Conservation (phyloP, 2,113 vertebrate species). For the Centropus bengalensis region DNA sequence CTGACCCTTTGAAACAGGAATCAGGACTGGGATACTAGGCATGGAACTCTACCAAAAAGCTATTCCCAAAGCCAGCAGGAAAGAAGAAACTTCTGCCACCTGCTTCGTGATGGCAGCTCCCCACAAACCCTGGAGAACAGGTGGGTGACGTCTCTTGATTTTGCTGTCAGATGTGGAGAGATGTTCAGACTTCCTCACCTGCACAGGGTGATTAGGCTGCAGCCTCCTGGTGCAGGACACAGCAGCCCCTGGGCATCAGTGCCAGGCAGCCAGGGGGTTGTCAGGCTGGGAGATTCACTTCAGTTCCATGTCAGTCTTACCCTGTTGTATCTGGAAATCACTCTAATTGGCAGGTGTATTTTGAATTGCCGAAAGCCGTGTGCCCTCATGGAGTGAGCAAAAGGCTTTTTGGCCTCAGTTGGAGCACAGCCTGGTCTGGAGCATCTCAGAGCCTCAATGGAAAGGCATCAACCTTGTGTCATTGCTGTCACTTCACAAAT, state of each 20-base stretch:
- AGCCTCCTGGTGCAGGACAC: accelerated
- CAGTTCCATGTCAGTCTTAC: background rate
- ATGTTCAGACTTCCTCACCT: background rate
- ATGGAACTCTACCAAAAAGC: accelerated
- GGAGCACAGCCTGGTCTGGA: background rate
- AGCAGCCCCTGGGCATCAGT: background rate
- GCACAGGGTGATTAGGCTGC: background rate
- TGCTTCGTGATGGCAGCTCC: accelerated
- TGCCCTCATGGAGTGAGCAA: background rate
- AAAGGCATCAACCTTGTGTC: background rate
- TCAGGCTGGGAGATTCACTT: background rate
- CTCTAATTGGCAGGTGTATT: background rate
- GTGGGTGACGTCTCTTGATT: background rate
- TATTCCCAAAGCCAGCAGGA: background rate
- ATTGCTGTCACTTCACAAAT: background rate
- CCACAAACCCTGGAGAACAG: background rate
- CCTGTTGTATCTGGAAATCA: background rate
- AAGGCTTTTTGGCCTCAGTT: background rate
- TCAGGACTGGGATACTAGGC: background rate
- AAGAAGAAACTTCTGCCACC: background rate
- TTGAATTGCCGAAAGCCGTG: background rate
- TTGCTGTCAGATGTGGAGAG: background rate
- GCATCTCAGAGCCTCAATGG: background rate
- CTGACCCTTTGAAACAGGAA: background rate
- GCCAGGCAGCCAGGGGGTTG: background rate